Percentiles rank a stretch among this genome's conserved stretches.
phyloP scores from a whole-genome alignment of 2,888 invertebrate species.

The Tipula vernalis region DNA sequence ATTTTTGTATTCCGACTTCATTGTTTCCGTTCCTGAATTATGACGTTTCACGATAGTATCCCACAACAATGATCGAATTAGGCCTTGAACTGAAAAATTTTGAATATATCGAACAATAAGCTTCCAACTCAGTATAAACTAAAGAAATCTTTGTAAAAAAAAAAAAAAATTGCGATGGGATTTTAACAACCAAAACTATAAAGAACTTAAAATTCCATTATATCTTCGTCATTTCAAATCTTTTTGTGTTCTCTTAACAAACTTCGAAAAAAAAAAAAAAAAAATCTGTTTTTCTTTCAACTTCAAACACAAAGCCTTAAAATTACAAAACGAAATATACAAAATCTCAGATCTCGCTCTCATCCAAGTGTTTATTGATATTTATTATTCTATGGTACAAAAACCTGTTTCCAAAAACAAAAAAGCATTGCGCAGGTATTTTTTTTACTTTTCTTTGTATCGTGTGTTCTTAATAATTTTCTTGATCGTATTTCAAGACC shows the following conservation, averaged over 20 bases:
- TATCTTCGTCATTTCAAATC: neutral
- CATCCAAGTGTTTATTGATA: neutral
- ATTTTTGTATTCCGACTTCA: too few species aligned
- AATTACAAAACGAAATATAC: neutral
- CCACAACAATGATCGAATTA: neutral
- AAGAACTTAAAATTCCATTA: neutral
- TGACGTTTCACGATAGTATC: neutral
- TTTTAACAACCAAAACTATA: neutral
- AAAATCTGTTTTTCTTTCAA: neutral
- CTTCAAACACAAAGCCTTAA: neutral
- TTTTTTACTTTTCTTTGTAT: neutral
- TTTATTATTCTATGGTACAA: neutral
- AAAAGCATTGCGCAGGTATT: slow-evolving; percentile 4
- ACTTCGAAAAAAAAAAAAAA: neutral
- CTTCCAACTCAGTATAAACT: neutral
- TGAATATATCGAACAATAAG: neutral
- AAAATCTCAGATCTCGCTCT: neutral
- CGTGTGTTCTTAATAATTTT: neutral
- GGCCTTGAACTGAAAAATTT: neutral
- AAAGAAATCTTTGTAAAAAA: neutral
- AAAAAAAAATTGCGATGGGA: neutral
- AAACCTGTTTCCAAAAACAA: neutral
- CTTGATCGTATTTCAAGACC: neutral
- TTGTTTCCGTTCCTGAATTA: too few species aligned
- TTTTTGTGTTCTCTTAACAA: neutral